These are phyloP conservation scores for Trichosurus vulpecula DNA, from an alignment of 2,797 vertebrate genomes.

Conservation along the genomic window DNA sequence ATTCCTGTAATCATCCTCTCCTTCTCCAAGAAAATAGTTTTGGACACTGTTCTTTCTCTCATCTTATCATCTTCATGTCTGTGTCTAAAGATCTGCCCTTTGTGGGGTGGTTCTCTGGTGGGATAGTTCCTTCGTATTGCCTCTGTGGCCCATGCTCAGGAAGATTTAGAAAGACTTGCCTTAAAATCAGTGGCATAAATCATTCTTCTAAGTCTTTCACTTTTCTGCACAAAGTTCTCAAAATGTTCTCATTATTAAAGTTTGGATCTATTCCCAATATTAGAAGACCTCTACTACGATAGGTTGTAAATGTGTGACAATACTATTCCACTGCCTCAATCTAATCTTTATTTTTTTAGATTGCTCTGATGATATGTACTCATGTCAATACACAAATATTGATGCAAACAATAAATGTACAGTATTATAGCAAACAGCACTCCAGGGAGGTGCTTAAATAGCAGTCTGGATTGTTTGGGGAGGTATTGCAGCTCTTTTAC, in stretches of 20 bases:
- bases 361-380: not conserved
- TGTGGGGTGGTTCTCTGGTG: no score
- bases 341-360: not conserved
- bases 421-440: not conserved
- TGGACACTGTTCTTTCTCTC: not conserved
- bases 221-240: not conserved
- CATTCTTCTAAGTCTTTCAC: not conserved
- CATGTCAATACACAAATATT: not conserved
- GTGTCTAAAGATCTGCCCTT: no score
- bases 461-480: not conserved
- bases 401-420: not conserved
- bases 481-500: not conserved
- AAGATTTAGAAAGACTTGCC: not conserved
- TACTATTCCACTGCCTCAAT: not conserved
- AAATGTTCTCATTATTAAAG: not conserved
- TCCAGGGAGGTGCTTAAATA: not conserved
- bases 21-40: not conserved
- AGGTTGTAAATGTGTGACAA: not conserved
- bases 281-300: not conserved
- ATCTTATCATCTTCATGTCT: not conserved
- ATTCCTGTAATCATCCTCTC: not conserved
- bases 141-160: no score
- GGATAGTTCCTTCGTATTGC: no score
- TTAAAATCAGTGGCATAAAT: not conserved
- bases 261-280: not conserved